Conservation (phyloP, 2,888 invertebrate species). For the Zele albiditarsus region DNA sequence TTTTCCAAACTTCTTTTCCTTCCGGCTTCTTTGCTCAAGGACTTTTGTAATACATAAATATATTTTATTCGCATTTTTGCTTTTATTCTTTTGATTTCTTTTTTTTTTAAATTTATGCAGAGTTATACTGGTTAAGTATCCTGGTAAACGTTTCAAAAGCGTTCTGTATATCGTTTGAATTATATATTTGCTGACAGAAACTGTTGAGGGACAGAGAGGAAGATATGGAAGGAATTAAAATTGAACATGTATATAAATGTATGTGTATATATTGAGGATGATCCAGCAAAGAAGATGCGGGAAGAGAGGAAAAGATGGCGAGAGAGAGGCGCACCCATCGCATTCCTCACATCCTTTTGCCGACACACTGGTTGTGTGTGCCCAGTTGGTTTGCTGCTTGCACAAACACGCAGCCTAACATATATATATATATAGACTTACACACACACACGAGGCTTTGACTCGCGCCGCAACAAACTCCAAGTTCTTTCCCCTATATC, state of each 20-base stretch:
- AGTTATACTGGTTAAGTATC: not conserved
- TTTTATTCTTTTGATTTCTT: not conserved
- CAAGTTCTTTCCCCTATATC: constrained; percentile 21
- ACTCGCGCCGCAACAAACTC: constrained; percentile 34
- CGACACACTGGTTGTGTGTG: constrained; percentile 39
- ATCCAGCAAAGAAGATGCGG: constrained; percentile 12
- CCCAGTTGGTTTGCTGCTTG: constrained; percentile 51
- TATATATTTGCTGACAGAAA: constrained; percentile 3
- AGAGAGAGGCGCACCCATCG: constrained; percentile 65
- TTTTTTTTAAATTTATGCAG: not conserved
- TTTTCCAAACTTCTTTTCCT: constrained; percentile 32
- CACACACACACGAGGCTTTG: constrained; percentile 52
- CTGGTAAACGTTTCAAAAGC: not conserved
- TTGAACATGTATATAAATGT: not conserved
- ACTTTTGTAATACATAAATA: not conserved
- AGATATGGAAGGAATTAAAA: constrained; percentile 7
- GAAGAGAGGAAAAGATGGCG: constrained; percentile 3
- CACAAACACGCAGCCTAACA: constrained; percentile 25
- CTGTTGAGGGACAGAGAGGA: not conserved
- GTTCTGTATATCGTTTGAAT: not conserved
- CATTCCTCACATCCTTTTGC: constrained; percentile 68
- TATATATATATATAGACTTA: not conserved
- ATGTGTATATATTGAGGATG: not conserved
- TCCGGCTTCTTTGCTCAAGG: not conserved
- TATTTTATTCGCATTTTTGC: not conserved